Conservation (phyloP, 1,140 invertebrate genomes). For the Eufriesea mexicana region DNA sequence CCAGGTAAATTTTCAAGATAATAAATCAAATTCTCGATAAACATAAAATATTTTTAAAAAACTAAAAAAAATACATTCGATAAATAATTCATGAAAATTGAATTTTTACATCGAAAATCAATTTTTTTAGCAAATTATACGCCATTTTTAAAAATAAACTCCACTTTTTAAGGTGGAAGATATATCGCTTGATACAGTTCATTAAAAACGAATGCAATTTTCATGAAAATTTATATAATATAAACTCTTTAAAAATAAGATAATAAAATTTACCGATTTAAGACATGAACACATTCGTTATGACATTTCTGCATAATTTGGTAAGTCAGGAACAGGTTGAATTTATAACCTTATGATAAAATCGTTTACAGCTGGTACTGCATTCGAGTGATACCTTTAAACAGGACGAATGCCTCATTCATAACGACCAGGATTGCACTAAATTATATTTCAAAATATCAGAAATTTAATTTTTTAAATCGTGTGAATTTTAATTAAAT, state of each 20-base stretch:
- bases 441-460: too few relatives aligned
- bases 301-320: not conserved
- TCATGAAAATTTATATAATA: not conserved
- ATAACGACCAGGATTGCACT: not conserved
- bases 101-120: too few relatives aligned
- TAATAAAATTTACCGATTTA: not conserved
- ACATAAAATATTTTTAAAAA: not conserved
- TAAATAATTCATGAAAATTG: too few relatives aligned
- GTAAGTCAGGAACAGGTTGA: not conserved
- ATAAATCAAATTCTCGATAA: not conserved
- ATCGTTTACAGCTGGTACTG: not conserved
- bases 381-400: too few relatives aligned
- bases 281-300: not conserved
- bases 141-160: too few relatives aligned
- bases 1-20: slow-evolving; percentile 26
- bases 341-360: not conserved
- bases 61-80: not conserved
- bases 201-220: too few relatives aligned
- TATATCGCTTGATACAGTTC: too few relatives aligned
- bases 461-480: too few relatives aligned
- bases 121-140: too few relatives aligned
- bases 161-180: too few relatives aligned
- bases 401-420: not conserved
- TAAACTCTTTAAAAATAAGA: not conserved
- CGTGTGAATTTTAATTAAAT: not conserved